Evolutionary conservation across 2,888 invertebrate species (phyloP).

Genomic region (Amaurobius ferox): DNA sequence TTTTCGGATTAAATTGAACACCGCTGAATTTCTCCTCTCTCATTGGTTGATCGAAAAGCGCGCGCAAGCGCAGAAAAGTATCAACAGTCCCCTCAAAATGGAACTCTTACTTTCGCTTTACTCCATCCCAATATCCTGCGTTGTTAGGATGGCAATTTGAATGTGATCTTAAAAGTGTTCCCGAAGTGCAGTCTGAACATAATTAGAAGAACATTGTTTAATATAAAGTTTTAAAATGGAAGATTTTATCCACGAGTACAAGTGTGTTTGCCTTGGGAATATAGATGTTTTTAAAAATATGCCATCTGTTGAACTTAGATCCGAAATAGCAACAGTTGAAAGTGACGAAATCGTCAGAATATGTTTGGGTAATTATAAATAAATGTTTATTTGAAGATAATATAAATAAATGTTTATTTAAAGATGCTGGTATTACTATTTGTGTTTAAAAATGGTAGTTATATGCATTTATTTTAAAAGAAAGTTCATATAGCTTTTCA

Average conservation of each 20-base stretch:
- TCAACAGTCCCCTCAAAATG: slow-evolving; percentile 9
- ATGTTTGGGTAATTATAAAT: not conserved
- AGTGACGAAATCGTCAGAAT: not conserved
- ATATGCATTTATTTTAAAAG: no score
- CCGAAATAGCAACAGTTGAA: not conserved
- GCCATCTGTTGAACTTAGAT: not conserved
- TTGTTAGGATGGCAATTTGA: not conserved
- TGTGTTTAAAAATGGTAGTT: no score
- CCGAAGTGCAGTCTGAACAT: no score
- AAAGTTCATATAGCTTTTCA: no score
- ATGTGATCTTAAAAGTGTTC: not conserved
- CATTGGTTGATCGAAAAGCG: slow-evolving; percentile 23
- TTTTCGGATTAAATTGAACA: not conserved
- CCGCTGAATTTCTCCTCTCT: slow-evolving; percentile 11
- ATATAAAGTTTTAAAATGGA: not conserved
- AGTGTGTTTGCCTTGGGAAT: not conserved
- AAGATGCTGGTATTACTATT: no score
- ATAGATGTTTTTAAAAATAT: not conserved
- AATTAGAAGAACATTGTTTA: not conserved
- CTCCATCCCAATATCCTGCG: not conserved
- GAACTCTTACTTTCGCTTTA: not conserved
- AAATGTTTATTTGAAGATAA: not conserved
- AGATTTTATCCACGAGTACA: not conserved
- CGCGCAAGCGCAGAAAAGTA: slow-evolving; percentile 28
- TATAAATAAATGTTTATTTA: no score